A percentile compares a stretch with the other conserved stretches of the same genome.
phyloP scores from a whole-genome alignment of 2,113 vertebrate genomes.

The Trachemys scripta region DNA sequence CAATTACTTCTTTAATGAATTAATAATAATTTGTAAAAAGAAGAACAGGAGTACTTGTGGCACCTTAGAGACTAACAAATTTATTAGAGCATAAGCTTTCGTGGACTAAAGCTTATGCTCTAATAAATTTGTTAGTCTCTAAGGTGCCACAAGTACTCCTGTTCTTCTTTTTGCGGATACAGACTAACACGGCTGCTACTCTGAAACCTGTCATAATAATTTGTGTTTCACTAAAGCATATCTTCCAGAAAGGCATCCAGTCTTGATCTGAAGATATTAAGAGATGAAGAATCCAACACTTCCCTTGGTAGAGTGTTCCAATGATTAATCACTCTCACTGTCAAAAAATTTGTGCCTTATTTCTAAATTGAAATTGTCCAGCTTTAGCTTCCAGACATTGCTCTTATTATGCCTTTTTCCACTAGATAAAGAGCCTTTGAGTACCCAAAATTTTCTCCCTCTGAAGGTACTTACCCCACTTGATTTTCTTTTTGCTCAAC shows the following conservation, averaged over 20 bases:
- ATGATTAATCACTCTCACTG: neutral
- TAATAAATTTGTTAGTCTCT: no score
- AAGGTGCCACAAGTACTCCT: no score
- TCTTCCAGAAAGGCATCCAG: neutral
- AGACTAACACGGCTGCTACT: no score
- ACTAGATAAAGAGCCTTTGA: neutral
- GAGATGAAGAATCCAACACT: neutral
- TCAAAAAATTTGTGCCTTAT: neutral
- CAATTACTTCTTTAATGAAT: neutral
- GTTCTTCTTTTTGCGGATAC: no score
- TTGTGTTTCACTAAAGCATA: neutral
- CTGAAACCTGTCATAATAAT: no score
- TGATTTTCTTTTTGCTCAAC: neutral
- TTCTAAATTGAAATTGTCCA: neutral
- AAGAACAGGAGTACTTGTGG: no score
- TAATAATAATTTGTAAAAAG: neutral
- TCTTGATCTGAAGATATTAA: neutral
- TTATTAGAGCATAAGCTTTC: no score
- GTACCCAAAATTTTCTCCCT: no score
- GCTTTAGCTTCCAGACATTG: neutral
- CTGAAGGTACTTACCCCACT: no score
- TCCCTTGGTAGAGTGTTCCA: neutral
- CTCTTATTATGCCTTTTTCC: neutral
- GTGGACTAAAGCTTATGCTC: no score
- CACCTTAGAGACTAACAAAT: no score